Base-by-base conservation (phyloP, 2,797 vertebrate species). In the Kryptolebias ocellatus region DNA sequence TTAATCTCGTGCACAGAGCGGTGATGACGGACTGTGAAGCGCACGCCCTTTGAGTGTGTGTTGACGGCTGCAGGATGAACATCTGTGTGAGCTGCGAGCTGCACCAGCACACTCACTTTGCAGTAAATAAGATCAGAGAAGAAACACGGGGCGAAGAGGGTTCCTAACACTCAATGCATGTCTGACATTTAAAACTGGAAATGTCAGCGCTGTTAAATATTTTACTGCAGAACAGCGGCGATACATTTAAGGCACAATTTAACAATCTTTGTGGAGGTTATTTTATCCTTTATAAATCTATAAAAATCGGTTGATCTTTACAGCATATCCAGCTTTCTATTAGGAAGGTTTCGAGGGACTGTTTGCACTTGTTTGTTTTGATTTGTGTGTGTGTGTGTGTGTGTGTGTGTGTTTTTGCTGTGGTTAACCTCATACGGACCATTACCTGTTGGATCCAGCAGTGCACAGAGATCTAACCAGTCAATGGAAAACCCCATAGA, bases 401-500 rank as follows among this genome's bases (percentile, higher is more conserved):
- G 61, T 60, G 28, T 27, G 0, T 8, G 45, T 10, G 15, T 64
- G 44, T 28, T 55, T 74, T 64, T 69, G 28, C 49, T 71, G 52
- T 44, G 16, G 58, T 76, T 60, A 17, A 80, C 31, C 52, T 53
- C 70, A 42, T 37, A 44, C 59, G 70, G 69, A 69, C 52, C 64
- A 69, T 83, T 70, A 78, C 49, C 63, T 74, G 29, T 29, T 68
- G 65, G 57, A 79, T 83, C 69, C 54, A 71, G 53, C 29, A 51
- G 53, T 57, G 10, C 37, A 39, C 6, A 24, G 62, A 86, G 74
- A 74, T 77, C 64, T 79, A 80, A 83, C 79, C 73, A 83, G 72
- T 78, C 45, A n/a, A 77, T 78, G 90, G 91, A 91, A 92, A 90
- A 74, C 89, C 90, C 90, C 89, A 83, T 57, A 56, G 74, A 81